Evolutionary conservation across 1,140 invertebrate genomes (phyloP), one percentile per base, ranked within the genome.

Genomic region (Reticulitermes speratus): DNA sequence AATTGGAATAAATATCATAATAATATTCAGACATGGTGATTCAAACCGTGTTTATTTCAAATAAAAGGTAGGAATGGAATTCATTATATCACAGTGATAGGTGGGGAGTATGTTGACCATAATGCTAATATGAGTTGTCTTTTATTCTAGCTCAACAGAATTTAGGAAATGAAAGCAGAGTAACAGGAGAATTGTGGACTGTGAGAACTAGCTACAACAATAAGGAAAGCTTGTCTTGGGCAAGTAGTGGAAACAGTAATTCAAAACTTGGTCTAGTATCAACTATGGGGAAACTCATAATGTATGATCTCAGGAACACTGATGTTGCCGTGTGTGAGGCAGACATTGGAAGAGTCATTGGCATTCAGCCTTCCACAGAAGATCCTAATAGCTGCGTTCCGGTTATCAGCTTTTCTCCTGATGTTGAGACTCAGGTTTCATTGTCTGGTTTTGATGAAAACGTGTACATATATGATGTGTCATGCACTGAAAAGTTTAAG

Each of bases 391-490:
- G 44, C 7, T 48, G 12, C 38, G 7, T 84, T 11, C n/a, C 44
- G 8, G 44, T 52, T 52, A n/a, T 30, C 0, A 84, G 59, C n/a
- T 84, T 52, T 25, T 52, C 44, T 52, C 45, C 65, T n/a, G 65
- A 75, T 75, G n/a, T 30, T 30, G 14, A 12, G 25, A 30, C 6
- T n/a, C 25, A 30, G 30, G 30, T 84, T 23, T 84, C 83, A 32
- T 52, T 32, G n/a, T 84, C 83, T 48, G 83, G 83, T 44, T 84
- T 84, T 84, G 45, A 84, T 84, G n/a, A 11, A 38, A n/a, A 84
- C 59, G 45, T 84, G 23, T 52, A 84, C 30, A 59, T 84, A 30
- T 84, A 52, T 55, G n/a, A 84, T 55, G n/a, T 12, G n/a, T 75
- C 65, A 30, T 84, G 44, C 12, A 32, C 25, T 48, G 83, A 52